Conservation (phyloP, 2,888 invertebrate genomes). For the Bembecia ichneumoniformis region DNA sequence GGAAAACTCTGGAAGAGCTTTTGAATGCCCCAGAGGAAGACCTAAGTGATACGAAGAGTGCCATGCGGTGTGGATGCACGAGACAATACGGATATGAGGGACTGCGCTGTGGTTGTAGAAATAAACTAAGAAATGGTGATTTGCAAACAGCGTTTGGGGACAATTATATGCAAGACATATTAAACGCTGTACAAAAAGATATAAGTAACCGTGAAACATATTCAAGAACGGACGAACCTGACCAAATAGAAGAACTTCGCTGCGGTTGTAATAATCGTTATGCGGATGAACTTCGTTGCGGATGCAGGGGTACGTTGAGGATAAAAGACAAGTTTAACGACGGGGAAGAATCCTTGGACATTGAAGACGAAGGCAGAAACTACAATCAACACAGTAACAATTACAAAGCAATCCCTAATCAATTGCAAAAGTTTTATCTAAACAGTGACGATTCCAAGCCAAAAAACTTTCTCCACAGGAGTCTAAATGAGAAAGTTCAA, state of each 20-base stretch:
- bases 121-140: not conserved
- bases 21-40: too few relatives aligned
- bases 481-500: slow-evolving; percentile 4
- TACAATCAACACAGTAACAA: too few relatives aligned
- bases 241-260: not conserved
- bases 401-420: too few relatives aligned
- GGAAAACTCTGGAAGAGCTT: too few relatives aligned
- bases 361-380: too few relatives aligned
- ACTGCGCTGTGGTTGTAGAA: not conserved
- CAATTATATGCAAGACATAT: not conserved
- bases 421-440: too few relatives aligned
- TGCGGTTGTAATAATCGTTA: not conserved
- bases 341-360: too few relatives aligned
- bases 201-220: too few relatives aligned
- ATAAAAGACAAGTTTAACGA: too few relatives aligned
- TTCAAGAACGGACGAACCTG: not conserved
- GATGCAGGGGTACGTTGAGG: not conserved
- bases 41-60: too few relatives aligned
- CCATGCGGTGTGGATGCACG: not conserved
- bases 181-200: too few relatives aligned
- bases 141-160: not conserved
- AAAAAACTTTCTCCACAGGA: not conserved
- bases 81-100: not conserved
- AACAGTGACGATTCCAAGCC: not conserved
- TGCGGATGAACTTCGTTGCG: not conserved